Base-by-base conservation (phyloP, 2,888 invertebrate genomes). In the Caenorhabditis sp. region DNA sequence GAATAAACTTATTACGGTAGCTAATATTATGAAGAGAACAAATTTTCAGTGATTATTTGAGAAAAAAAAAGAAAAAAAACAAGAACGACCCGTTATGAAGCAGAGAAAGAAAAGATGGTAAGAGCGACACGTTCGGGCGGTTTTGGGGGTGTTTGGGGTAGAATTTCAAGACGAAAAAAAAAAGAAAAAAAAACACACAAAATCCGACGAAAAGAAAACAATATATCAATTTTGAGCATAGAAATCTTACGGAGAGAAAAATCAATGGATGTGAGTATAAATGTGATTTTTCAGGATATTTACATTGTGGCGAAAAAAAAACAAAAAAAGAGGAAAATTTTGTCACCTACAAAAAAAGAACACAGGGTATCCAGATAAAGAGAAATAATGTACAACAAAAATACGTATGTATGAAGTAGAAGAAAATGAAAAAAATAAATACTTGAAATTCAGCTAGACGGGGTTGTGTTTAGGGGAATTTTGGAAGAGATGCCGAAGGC, bases 221-320 rank as follows among this genome's bases (percentile, higher is more conserved):
- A 66, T 59, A 66, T n/a, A n/a, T n/a, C n/a, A n/a, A n/a, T 54
- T 59, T 55, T 57, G 49, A 60, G 43, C 26, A 66, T 27, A 60
- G 43, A 65, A 58, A 50, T 26, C 49, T 53, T 58, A 43, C 19
- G 1, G 31, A 26, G 43, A 51, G 10, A 26, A 36, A 27, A 24
- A 64, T 19, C 57, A 64, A 37, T 65, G 51, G 65, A 65, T n/a
- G 58, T 58, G 59, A 27, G 27, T 43, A 43, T 43, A 43, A 43
- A 43, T 43, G 43, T 43, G 43, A 43, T 31, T 51, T 51, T 50
- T 49, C n/a, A 63, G 27, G 37, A 36, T 26, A 49, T 51, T 43
- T 43, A 51, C 59, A 58, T 58, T 27, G 24, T 58, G 36, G 50
- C 58, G 50, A 64, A 50, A 50, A 24, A 19, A 43, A 58, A 58